Base-by-base conservation (phyloP, 2,888 invertebrate species). In the Heliconius cydno region DNA sequence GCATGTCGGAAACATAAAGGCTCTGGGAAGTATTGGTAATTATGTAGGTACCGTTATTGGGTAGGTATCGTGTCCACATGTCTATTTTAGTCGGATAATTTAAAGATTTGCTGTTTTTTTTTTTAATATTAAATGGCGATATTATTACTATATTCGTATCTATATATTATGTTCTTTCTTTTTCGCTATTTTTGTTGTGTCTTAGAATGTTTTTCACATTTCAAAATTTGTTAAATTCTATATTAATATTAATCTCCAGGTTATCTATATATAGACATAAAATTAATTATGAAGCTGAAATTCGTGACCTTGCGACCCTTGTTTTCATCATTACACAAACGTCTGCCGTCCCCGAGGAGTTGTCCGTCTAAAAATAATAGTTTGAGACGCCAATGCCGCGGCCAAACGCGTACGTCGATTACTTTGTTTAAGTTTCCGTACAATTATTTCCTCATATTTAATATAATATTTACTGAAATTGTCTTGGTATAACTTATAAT, bases 341-440 rank as follows among this genome's bases (percentile, higher is more conserved):
- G 82, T 79, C 76, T 80, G 82, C 76, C 85, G 85, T 86, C 84
- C 82, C 85, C 82, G 84, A 79, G 63, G 84, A 83, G 83, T 84
- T 85, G 84, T 79, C 80, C 63, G 77, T 80, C 86, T 87, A 85
- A 85, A 88, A 87, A 88, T 88, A 89, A 82, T 82, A 78, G n/a
- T 85, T 85, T 85, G 86, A 85, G 85, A 86, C 86, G 85, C 83
- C 84, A 87, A 85, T 85, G 86, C 85, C 85, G 87, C 86, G 85
- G 90, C 90, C 89, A 89, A 90, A 87, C 85, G 82, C 82, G 86
- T 87, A 87, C 84, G 86, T 88, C 85, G 86, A 89, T 89, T 88
- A 87, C 86, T 85, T 84, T 83, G 82, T 83, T 82, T 80, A 77
- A 79, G 77, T 81, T 80, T 80, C 60, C 70, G 46, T 52, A 77